Evolutionary conservation across 2,888 invertebrate genomes (phyloP).

Genomic region (Harpalus rufipes): DNA sequence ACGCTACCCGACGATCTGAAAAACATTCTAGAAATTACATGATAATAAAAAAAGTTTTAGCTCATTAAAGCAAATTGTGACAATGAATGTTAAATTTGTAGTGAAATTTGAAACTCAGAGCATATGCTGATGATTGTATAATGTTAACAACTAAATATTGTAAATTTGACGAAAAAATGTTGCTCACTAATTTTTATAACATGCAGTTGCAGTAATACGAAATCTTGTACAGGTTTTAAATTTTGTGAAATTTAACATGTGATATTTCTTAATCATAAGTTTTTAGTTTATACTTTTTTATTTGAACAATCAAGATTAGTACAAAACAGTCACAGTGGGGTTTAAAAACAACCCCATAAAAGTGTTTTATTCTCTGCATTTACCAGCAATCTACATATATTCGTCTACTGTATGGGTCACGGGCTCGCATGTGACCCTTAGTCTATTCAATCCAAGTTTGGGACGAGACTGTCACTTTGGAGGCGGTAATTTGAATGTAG

Average conservation of each 20-base stretch:
- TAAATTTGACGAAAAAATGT: constrained; percentile 52
- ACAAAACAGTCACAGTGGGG: constrained; percentile 22
- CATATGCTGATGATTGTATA: constrained; percentile 42
- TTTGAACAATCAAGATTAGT: constrained; percentile 34
- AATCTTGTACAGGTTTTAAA: constrained; percentile 46
- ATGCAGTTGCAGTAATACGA: constrained; percentile 50
- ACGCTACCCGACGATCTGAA: constrained; percentile 93
- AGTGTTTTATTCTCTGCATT: constrained; percentile 10
- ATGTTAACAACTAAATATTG: constrained; percentile 30
- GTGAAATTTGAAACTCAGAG: constrained; percentile 40
- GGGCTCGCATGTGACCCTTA: too few relatives aligned
- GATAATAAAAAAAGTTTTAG: constrained; percentile 71
- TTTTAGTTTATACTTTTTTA: constrained; percentile 54
- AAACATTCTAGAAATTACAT: constrained; percentile 84
- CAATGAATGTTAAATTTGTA: constrained; percentile 25
- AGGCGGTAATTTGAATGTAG: too few relatives aligned
- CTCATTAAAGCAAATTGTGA: constrained; percentile 64
- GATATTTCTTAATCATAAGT: constrained; percentile 60
- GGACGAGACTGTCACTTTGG: too few relatives aligned
- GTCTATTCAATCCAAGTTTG: too few relatives aligned
- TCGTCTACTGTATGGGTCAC: constrained; percentile 24
- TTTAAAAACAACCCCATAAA: not conserved
- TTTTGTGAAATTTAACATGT: constrained; percentile 56
- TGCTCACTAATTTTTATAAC: constrained; percentile 62
- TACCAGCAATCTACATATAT: constrained; percentile 12